These are phyloP conservation scores for Sipha flava DNA, from an alignment of 1,140 invertebrate species.

Conservation along the genomic window DNA sequence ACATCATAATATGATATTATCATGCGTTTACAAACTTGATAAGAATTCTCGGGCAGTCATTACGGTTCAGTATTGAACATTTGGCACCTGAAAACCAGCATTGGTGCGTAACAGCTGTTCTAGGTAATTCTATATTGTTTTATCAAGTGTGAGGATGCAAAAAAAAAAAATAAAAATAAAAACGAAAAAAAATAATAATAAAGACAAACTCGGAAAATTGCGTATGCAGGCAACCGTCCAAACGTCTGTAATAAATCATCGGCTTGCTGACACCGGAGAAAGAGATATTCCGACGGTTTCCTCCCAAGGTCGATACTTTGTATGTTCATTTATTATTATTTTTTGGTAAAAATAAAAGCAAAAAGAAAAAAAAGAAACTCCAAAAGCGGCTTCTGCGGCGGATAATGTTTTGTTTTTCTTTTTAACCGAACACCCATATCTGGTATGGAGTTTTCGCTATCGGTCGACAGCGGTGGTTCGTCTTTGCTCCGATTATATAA, in stretches of 20 bases:
- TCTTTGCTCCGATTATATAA: background rate
- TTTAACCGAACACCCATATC: background rate
- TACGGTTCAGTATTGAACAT: too few species aligned
- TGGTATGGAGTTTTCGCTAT: background rate
- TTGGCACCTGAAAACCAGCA: too few species aligned
- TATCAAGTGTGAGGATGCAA: background rate
- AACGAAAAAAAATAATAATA: background rate
- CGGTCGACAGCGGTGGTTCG: background rate
- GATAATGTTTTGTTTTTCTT: background rate
- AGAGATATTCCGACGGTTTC: background rate
- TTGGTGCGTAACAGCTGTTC: too few species aligned
- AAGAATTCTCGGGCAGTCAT: too few species aligned
- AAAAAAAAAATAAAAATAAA: background rate
- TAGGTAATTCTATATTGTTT: background rate
- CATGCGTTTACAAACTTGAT: too few species aligned
- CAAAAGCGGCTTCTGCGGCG: too few species aligned
- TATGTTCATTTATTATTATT: slow-evolving; percentile 1
- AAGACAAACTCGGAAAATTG: slow-evolving; percentile 14
- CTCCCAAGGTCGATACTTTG: background rate
- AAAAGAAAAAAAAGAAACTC: background rate
- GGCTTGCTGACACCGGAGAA: background rate
- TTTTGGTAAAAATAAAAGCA: background rate
- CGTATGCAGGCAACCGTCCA: slow-evolving; percentile 8
- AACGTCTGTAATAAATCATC: slow-evolving; percentile 20
- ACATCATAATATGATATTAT: too few species aligned